phyloP scores from a whole-genome alignment of 2,797 vertebrate genomes.

The Tolypeutes matacus region DNA sequence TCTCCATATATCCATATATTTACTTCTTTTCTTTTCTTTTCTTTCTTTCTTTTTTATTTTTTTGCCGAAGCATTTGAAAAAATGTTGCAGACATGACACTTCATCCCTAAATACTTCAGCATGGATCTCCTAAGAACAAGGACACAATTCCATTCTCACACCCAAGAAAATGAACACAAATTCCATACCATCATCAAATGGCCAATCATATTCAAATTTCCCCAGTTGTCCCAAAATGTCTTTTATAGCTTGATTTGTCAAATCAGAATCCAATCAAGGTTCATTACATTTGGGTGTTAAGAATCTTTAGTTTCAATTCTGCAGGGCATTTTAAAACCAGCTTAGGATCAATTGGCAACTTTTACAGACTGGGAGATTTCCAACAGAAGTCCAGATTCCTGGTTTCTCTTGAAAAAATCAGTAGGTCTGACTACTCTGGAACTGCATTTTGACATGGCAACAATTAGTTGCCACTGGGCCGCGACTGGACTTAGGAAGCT shows the following conservation, averaged over 20 bases:
- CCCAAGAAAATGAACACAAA: not conserved
- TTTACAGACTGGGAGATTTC: not conserved
- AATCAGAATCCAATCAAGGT: not conserved
- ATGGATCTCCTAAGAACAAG: not conserved
- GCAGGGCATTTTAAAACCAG: slow-evolving; percentile 28
- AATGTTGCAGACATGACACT: not conserved
- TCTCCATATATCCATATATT: not conserved
- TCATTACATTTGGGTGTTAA: slow-evolving; percentile 29
- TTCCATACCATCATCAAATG: not conserved
- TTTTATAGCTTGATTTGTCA: slow-evolving; percentile 5
- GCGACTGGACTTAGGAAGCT: not conserved
- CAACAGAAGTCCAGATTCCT: not conserved
- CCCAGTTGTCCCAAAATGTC: not conserved
- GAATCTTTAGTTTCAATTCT: not conserved
- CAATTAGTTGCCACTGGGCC: not conserved
- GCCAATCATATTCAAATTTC: not conserved
- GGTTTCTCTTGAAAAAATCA: not conserved
- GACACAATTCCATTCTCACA: not conserved
- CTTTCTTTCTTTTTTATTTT: not conserved
- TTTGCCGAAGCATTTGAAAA: slow-evolving; percentile 24
- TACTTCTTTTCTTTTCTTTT: not conserved
- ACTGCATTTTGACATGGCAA: not conserved
- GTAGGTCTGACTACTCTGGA: not conserved
- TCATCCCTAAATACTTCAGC: not conserved
- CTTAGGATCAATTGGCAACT: not conserved